Conservation (phyloP, 1,140 invertebrate genomes). For the Berghia stephanieae region DNA sequence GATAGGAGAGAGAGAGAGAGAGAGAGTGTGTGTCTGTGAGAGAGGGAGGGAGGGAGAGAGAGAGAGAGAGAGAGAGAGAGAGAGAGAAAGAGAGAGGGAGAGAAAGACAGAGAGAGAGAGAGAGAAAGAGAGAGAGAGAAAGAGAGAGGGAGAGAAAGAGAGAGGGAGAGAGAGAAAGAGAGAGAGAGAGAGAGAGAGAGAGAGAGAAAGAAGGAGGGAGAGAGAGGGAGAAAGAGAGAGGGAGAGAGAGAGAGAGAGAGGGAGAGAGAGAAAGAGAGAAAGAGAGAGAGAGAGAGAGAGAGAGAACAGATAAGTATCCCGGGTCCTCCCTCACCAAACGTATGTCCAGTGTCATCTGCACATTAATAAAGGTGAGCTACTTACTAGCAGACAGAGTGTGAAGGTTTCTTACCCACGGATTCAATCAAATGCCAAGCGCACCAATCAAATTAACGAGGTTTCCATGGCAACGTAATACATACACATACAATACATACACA, state of each 20-base stretch:
- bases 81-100: neutral
- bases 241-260: conserved; percentile 25
- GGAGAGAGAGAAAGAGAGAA: neutral
- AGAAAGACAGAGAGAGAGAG: neutral
- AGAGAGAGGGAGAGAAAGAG: neutral
- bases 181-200: conserved; percentile 16
- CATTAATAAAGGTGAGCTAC: no score
- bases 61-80: neutral
- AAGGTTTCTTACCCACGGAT: no score
- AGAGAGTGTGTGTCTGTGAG: neutral
- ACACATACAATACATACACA: no score
- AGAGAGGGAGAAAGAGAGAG: conserved; percentile 30
- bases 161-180: neutral
- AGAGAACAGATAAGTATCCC: neutral
- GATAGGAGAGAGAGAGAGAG: neutral
- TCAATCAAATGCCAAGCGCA: no score
- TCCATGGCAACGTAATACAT: no score
- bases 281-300: conserved; percentile 9
- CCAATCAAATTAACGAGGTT: no score
- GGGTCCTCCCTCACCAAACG: no score
- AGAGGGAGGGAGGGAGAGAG: no score
- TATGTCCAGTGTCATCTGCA: no score
- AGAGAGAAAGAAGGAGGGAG: conserved; percentile 16
- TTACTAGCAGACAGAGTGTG: no score
- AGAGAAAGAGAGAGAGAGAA: neutral